Conservation (phyloP, 2,888 invertebrate species). For the Aquatica leii region DNA sequence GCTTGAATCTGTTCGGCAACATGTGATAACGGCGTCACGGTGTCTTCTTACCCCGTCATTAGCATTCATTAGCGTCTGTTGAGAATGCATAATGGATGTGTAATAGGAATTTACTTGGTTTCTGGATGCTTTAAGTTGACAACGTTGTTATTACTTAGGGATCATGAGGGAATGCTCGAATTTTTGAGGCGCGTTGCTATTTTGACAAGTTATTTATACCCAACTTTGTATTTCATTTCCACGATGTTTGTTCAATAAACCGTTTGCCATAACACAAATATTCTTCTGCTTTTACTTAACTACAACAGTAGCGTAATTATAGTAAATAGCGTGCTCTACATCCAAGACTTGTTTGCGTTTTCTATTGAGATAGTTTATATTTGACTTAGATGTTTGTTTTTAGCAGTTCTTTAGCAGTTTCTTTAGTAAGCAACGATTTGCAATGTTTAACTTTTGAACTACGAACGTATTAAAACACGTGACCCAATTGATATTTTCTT, state of each 20-base stretch:
- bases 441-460: no score
- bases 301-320: no score
- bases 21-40: constrained; percentile 48
- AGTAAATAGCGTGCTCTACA: constrained; percentile 10
- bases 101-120: constrained; percentile 43
- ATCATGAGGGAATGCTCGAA: constrained; percentile 23
- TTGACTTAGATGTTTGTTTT: constrained; percentile 25
- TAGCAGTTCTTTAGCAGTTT: no score
- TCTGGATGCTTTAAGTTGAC: constrained; percentile 34
- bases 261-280: background rate
- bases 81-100: constrained; percentile 49
- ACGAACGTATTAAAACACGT: no score
- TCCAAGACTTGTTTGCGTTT: constrained; percentile 29
- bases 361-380: constrained; percentile 27
- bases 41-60: constrained; percentile 49
- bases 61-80: constrained; percentile 50
- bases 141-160: constrained; percentile 37
- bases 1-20: constrained; percentile 38
- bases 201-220: constrained; percentile 37
- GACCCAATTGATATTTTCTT: no score
- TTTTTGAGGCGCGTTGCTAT: constrained; percentile 27
- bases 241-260: constrained; percentile 2
- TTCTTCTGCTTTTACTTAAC: no score
- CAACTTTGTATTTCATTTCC: constrained; percentile 2
- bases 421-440: no score